Evolutionary conservation across 1,140 invertebrate genomes (phyloP), one percentile per base, ranked within the genome.

Genomic region (Drosophila insularis): DNA sequence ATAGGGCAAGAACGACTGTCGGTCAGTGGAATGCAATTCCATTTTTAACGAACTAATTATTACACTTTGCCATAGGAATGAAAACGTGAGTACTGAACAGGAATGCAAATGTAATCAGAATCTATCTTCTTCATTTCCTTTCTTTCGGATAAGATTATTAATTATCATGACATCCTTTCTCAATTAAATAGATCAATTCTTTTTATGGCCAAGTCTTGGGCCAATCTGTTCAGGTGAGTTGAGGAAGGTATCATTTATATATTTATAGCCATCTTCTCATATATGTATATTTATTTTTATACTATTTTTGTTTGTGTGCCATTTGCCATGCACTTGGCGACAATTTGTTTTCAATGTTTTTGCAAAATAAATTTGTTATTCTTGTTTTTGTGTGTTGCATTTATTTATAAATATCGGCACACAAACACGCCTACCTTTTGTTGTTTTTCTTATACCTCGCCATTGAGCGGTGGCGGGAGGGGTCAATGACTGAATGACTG

Each of bases 331-430:
- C 73, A 75, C 72, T 75, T 75, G 64, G 61, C 75, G 58, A 69
- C 63, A 31, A 43, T 32, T 73, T 68, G 54, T 62, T 74, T 68
- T 68, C 68, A 63, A 79, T 84, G 70, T 46, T 63, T 62, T 63
- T 43, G 43, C 66, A 68, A 73, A 65, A 80, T 71, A 72, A 86
- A 74, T 64, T 80, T 73, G 74, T 71, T 69, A 71, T 74, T 81
- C 32, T 81, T 76, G 59, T 76, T 61, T 54, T 71, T 71, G 37
- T 71, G 21, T 43, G 21, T 50, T n/a, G 55, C 35, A 60, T 59
- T 66, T 68, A 55, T 69, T 71, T 73, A 62, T 67, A 74, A 68
- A 76, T 82, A 63, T 68, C 74, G 70, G 67, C 63, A 72, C 54
- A 55, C 46, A 76, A 50, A 43, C 46, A 77, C 71, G 66, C 71